Evolutionary conservation across 2,113 vertebrate genomes (phyloP).

Genomic region (Chloroceryle aenea): DNA sequence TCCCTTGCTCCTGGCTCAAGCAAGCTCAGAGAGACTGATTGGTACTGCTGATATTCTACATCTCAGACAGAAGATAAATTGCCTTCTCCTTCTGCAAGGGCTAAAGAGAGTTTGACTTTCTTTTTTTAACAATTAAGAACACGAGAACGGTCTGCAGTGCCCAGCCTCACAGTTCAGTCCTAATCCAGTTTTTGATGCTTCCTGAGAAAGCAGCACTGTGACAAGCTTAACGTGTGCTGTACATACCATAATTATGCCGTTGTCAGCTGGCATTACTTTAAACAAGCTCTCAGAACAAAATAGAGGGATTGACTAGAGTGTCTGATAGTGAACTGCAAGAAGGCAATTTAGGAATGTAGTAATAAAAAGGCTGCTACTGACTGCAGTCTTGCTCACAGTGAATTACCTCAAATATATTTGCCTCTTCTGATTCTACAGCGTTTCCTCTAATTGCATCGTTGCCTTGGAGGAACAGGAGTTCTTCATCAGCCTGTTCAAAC

Average conservation of each 20-base stretch:
- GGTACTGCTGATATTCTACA: background rate
- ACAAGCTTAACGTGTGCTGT: background rate
- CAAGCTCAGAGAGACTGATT: background rate
- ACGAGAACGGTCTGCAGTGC: background rate
- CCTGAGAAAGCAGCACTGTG: constrained; percentile 28
- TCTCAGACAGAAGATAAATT: background rate
- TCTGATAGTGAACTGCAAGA: constrained; percentile 27
- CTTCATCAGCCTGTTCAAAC: constrained; percentile 65
- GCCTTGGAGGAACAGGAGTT: constrained; percentile 65
- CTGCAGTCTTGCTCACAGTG: constrained; percentile 44
- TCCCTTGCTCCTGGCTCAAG: background rate
- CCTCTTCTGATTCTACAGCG: constrained; percentile 54
- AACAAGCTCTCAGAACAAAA: constrained; percentile 40
- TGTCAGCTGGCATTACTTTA: constrained; percentile 44
- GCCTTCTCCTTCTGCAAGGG: background rate
- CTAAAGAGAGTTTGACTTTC: background rate
- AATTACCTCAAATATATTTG: constrained; percentile 75
- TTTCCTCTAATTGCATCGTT: constrained; percentile 74
- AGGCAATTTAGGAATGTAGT: constrained; percentile 67
- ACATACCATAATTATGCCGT: constrained; percentile 6
- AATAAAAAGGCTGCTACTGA: constrained; percentile 37
- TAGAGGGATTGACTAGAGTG: background rate
- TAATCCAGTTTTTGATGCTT: constrained; percentile 41
- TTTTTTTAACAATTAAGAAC: background rate
- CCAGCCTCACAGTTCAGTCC: constrained; percentile 28